Conservation (phyloP, 2,888 invertebrate species). For the Automeris io region DNA sequence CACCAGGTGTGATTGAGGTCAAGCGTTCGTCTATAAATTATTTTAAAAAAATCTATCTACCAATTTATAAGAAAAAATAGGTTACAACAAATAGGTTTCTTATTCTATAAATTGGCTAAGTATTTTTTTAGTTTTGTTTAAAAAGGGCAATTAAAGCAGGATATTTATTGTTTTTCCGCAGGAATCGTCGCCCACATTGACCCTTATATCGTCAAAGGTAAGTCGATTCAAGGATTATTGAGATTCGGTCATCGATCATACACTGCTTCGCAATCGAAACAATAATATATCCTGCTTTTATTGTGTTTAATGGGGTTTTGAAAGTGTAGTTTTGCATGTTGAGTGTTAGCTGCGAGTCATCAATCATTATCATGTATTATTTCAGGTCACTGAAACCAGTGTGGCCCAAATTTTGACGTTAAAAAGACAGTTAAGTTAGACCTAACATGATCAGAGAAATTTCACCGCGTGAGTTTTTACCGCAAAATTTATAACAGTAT, state of each 20-base stretch:
- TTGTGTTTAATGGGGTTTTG: background rate
- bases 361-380: constrained; percentile 1
- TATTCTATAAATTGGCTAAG: no score
- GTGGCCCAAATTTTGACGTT: no score
- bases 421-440: no score
- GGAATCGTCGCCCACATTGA: constrained; percentile 87
- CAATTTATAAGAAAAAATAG: no score
- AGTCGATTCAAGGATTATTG: constrained; percentile 46
- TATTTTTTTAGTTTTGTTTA: background rate
- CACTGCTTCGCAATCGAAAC: constrained; percentile 46
- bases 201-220: constrained; percentile 87
- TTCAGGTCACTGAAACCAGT: no score
- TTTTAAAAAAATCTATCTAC: no score
- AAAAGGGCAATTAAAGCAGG: constrained; percentile 57
- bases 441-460: no score
- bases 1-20: no score
- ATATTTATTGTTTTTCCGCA: constrained; percentile 77
- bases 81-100: constrained; percentile 7
- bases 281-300: constrained; percentile 32
- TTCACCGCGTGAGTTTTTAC: no score
- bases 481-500: no score
- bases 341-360: background rate
- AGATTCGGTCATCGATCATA: constrained; percentile 28
- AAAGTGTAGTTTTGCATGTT: background rate
- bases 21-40: no score